A percentile compares a stretch with the other conserved stretches of the same genome.
These are phyloP conservation scores for Drosophila anomalata DNA, from an alignment of 2,888 invertebrate genomes.

Conservation along the genomic window DNA sequence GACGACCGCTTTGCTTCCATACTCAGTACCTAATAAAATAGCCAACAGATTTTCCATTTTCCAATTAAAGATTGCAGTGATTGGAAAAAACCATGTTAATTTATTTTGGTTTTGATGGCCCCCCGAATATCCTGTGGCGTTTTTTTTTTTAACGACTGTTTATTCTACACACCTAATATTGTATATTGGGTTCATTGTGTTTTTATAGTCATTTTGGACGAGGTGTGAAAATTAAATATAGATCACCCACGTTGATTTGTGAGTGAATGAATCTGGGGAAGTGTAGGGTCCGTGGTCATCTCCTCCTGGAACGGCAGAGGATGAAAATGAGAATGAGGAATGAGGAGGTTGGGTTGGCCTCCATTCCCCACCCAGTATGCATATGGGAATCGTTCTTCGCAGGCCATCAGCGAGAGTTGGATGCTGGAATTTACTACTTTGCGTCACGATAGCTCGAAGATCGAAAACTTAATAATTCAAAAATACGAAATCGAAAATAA, in stretches of 20 bases:
- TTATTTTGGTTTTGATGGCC: slow-evolving; percentile 9
- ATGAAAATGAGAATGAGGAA: not conserved
- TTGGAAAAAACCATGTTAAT: not conserved
- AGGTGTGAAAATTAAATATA: slow-evolving; percentile 49
- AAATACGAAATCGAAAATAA: slow-evolving; percentile 60
- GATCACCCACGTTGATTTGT: slow-evolving; percentile 55
- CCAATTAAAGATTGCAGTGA: not conserved
- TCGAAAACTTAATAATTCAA: slow-evolving; percentile 65
- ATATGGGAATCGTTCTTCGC: slow-evolving; percentile 67
- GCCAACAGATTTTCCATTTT: not conserved
- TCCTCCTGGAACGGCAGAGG: not conserved
- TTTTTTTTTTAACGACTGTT: slow-evolving; percentile 22
- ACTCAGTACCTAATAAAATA: not conserved
- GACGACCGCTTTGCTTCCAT: not conserved
- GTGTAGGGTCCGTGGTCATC: slow-evolving; percentile 12
- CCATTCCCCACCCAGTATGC: slow-evolving; percentile 28
- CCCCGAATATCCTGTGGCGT: slow-evolving; percentile 45
- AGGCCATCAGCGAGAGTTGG: slow-evolving; percentile 41
- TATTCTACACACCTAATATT: slow-evolving; percentile 16
- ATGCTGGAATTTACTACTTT: slow-evolving; percentile 66
- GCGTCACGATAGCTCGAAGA: slow-evolving; percentile 60
- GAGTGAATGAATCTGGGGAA: slow-evolving; percentile 37
- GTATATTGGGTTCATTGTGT: slow-evolving; percentile 30
- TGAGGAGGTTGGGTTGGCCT: not conserved
- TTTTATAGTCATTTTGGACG: slow-evolving; percentile 58